Evolutionary conservation across 2,113 vertebrate genomes (phyloP).

Genomic region (Lepus americanus): DNA sequence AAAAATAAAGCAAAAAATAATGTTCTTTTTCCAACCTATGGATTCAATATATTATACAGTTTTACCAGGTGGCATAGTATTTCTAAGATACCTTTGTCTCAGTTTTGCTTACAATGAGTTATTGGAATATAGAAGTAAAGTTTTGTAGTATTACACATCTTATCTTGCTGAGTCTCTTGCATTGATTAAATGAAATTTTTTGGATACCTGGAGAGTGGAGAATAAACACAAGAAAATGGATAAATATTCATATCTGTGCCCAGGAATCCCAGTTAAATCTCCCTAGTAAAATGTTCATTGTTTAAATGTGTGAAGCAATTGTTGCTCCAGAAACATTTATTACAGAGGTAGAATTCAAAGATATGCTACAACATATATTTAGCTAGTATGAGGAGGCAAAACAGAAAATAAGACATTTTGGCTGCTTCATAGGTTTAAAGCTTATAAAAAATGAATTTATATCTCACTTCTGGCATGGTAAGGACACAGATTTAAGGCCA

Average conservation of each 20-base stretch:
- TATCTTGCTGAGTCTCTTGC: neutral
- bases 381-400: neutral
- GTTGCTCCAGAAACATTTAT: neutral
- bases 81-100: neutral
- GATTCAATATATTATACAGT: neutral
- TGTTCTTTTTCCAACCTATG: neutral
- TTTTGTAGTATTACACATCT: neutral
- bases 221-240: neutral
- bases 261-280: neutral
- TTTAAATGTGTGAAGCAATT: neutral
- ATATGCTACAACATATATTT: neutral
- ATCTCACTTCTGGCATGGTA: neutral
- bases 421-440: neutral
- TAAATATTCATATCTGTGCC: neutral
- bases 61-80: neutral
- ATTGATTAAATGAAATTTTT: neutral
- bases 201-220: neutral
- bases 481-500: neutral
- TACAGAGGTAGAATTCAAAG: neutral
- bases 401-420: neutral
- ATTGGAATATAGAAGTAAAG: neutral
- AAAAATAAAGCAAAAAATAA: neutral
- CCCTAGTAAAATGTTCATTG: neutral
- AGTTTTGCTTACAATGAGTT: neutral
- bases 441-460: neutral